Base-by-base conservation (phyloP, 2,888 invertebrate species). In the Lapara coniferarum region DNA sequence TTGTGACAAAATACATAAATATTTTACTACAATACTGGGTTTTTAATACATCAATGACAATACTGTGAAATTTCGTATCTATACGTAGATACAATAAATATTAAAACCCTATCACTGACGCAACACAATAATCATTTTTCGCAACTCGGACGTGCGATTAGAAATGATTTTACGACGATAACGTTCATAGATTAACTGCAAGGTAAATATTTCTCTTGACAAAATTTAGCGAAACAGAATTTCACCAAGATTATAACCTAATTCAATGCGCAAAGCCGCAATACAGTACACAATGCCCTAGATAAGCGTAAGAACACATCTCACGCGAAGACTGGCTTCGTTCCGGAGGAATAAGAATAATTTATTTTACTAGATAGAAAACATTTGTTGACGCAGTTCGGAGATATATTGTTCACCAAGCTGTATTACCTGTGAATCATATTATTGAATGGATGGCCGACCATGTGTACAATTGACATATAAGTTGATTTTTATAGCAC, bases 321-420 rank as follows among this genome's bases (percentile, higher is more conserved):
- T 49, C n/a, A 16, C 63, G 49, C 46, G 63, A 19, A 63, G 63
- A 19, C 13, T 63, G 59, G 12, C 63, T 10, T 63, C 6, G 46
- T 63, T 63, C 63, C 63, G 49, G 63, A 19, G 63, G 63, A 49
- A 63, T 19, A 63, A 49, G 49, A 63, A 63, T 49, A 63, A 63
- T 63, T 49, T 49, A 49, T 63, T 63, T 46, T 49, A 12, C 46
- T 13, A 49, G 46, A 63, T 63, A 46, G 46, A 19, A 63, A 46
- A 16, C 19, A 59, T 19, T 19, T 46, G 16, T 46, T 19, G 46
- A 12, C 63, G 19, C 63, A 13, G 63, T 12, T 55, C 55, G 16
- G n/a, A 19, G 46, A 16, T n/a, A 46, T 63, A 49, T 12, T 46
- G 46, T 46, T 49, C 49, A 13, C 19, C 19, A 19, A 46, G 49